Evolutionary conservation across 2,888 invertebrate genomes (phyloP).

Genomic region (Coenonympha arcania): DNA sequence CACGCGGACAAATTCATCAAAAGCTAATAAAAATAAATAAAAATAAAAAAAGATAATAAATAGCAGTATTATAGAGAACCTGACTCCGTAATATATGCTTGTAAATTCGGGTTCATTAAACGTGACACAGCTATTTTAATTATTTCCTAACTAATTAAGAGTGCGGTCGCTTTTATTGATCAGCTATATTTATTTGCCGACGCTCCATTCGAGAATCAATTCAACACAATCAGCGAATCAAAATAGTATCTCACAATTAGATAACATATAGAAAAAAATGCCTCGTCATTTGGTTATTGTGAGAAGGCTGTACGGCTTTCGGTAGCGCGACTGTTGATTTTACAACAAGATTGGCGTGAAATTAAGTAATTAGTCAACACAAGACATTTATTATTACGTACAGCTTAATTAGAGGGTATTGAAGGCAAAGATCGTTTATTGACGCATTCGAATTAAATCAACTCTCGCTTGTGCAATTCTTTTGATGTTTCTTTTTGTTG

Average conservation of each 20-base stretch:
- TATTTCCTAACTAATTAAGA: conserved; percentile 1
- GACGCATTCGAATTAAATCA: not conserved
- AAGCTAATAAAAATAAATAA: too few relatives aligned
- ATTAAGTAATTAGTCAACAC: conserved; percentile 22
- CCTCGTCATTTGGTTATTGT: conserved; percentile 51
- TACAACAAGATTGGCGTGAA: conserved; percentile 22
- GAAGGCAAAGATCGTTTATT: conserved; percentile 1
- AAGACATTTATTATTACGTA: conserved; percentile 16
- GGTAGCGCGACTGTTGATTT: conserved; percentile 34
- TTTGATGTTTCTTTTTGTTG: not conserved
- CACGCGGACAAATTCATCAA: too few relatives aligned
- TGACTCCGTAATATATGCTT: not conserved
- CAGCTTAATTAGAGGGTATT: conserved; percentile 11
- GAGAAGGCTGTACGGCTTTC: too few relatives aligned
- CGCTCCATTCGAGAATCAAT: conserved; percentile 38
- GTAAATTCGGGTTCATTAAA: not conserved
- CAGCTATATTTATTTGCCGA: conserved; percentile 26
- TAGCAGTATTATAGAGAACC: not conserved
- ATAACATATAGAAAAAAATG: conserved; percentile 45
- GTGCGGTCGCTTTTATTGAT: conserved; percentile 2
- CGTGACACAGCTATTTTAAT: not conserved
- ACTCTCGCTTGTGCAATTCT: conserved; percentile 7
- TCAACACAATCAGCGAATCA: conserved; percentile 53
- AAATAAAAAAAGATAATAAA: conserved; percentile 30
- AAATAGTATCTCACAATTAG: conserved; percentile 64